Conservation (phyloP, 2,888 invertebrate species). For the Sphaeridia pumilis region DNA sequence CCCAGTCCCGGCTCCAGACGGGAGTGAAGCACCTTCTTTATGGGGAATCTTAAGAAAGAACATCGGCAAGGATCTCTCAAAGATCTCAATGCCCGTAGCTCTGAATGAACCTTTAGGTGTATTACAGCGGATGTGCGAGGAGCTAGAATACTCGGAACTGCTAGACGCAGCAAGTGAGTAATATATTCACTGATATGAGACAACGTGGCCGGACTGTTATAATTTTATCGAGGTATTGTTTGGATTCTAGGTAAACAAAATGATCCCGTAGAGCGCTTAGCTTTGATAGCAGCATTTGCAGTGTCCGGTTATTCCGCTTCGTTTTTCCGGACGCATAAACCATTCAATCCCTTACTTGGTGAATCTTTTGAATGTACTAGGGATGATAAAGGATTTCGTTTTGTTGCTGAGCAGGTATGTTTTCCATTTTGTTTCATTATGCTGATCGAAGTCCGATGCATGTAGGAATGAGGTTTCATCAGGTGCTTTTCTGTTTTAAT, state of each 20-base stretch:
- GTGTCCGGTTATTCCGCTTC: constrained; percentile 65
- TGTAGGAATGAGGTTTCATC: not conserved
- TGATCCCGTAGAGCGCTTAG: constrained; percentile 59
- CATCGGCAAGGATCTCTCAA: constrained; percentile 73
- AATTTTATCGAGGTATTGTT: too few relatives aligned
- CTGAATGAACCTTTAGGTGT: constrained; percentile 73
- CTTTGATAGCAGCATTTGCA: constrained; percentile 66
- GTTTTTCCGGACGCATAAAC: constrained; percentile 64
- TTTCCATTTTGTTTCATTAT: not conserved
- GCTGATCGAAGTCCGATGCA: not conserved
- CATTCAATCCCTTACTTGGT: constrained; percentile 69
- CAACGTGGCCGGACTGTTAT: too few relatives aligned
- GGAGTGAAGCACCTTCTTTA: constrained; percentile 61
- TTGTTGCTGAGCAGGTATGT: constrained; percentile 62
- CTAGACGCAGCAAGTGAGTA: constrained; percentile 53
- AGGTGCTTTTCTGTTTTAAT: constrained; percentile 4
- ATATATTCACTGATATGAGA: too few relatives aligned
- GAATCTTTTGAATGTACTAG: constrained; percentile 72
- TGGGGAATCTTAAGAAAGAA: constrained; percentile 69
- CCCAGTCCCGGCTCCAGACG: constrained; percentile 56
- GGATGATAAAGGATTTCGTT: constrained; percentile 64
- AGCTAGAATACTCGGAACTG: constrained; percentile 68
- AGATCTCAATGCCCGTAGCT: constrained; percentile 65
- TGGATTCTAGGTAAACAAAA: constrained; percentile 47
- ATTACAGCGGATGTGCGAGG: constrained; percentile 66